These are phyloP conservation scores for Aplocera efformata DNA, from an alignment of 2,888 invertebrate species.

Conservation along the genomic window DNA sequence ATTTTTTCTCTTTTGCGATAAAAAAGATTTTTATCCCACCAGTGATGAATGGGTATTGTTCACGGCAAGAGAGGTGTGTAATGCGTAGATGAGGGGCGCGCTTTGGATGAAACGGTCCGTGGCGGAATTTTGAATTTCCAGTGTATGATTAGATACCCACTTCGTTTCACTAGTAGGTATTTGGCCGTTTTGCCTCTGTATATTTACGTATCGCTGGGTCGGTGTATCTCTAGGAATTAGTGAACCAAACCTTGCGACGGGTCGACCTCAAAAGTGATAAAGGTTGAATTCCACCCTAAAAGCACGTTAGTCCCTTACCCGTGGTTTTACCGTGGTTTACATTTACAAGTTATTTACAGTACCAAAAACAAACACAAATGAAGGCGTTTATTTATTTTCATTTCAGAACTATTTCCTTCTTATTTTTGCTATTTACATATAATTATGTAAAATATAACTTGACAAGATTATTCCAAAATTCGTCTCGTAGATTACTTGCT, in stretches of 20 bases:
- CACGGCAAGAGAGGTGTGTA: slow-evolving; percentile 39
- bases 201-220: not conserved
- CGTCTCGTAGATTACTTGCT: no score
- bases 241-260: slow-evolving; percentile 9
- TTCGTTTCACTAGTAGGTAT: not conserved
- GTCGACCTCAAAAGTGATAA: slow-evolving; percentile 14
- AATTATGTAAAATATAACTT: no score
- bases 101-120: slow-evolving; percentile 34
- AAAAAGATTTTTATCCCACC: slow-evolving; percentile 38
- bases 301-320: slow-evolving; percentile 12
- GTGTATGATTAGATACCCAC: slow-evolving; percentile 26
- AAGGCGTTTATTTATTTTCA: no score
- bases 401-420: no score
- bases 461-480: no score
- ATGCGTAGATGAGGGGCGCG: slow-evolving; percentile 32
- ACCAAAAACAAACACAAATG: not conserved
- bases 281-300: slow-evolving; percentile 14
- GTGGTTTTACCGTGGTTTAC: slow-evolving; percentile 11
- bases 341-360: slow-evolving; percentile 18
- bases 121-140: slow-evolving; percentile 45
- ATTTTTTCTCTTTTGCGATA: slow-evolving; percentile 42
- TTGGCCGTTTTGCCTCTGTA: slow-evolving; percentile 2
- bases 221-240: slow-evolving; percentile 7
- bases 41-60: slow-evolving; percentile 51
- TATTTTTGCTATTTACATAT: no score